Evolutionary conservation across 2,888 invertebrate genomes (phyloP), one percentile per base, ranked within the genome.

Genomic region (Nomada ruficornis): DNA sequence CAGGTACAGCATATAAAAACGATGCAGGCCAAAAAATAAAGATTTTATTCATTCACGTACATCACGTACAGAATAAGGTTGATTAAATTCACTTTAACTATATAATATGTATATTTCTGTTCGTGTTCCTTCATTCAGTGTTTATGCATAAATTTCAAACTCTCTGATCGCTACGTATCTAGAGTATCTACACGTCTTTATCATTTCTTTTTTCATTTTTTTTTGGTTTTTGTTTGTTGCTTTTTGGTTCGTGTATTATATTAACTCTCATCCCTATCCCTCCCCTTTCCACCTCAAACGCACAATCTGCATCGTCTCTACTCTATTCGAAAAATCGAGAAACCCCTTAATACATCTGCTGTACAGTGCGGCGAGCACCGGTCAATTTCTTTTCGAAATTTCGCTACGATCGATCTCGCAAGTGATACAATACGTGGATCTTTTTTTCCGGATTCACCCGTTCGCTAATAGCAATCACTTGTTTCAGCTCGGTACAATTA

Each of bases 11-110:
- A 89, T 86, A 86, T 91, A 89, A 92, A 92, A 92, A 92, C 91
- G 89, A 91, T 92, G 89, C 91, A 91, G 90, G 90, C 90, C 90
- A 91, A 92, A 91, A 91, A 92, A 92, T 92, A 92, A 91, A 91
- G 88, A 91, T 84, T 92, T 92, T 92, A 92, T 92, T 92, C 86
- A 90, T 87, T 83, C 92, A 91, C 89, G 88, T 92, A 90, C 89
- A 91, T 91, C 89, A 76, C 81, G 89, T 92, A 92, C 92, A 92
- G 91, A 92, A 92, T 92, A 90, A 91, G 89, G 85, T 92, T 91
- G 89, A 88, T 91, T 89, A 91, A 90, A 89, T 89, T 88, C 88
- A 89, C 80, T 89, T 89, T 83, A 88, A 89, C 86, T 90, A 86
- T 78, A 20, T 69, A 69, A 64, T 76, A 77, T 77, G 47, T 80